Evolutionary conservation across 2,113 vertebrate genomes (phyloP).

Genomic region (Butorides virescens): DNA sequence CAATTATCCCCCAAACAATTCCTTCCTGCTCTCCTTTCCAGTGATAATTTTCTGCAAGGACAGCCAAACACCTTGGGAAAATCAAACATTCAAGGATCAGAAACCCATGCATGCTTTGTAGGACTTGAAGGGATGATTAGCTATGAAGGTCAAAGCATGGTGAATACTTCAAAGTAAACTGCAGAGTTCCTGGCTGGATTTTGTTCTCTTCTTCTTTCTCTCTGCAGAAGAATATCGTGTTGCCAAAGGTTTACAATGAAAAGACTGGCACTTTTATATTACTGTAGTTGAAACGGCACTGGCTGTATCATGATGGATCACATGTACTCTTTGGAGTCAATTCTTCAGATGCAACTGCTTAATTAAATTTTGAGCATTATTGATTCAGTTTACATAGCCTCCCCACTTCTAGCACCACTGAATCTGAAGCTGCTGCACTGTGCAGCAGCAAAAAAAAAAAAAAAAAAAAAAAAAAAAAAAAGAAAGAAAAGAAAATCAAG

Average conservation of each 20-base stretch:
- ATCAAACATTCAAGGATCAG: background rate
- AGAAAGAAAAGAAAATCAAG: background rate
- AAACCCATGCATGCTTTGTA: background rate
- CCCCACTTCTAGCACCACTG: background rate
- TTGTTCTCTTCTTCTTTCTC: background rate
- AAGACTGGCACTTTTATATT: background rate
- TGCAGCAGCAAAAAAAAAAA: background rate
- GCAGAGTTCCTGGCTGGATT: background rate
- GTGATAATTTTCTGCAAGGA: background rate
- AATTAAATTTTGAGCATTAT: constrained; percentile 64
- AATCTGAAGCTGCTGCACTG: background rate
- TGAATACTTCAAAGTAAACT: constrained; percentile 11
- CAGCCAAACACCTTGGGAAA: constrained; percentile 16
- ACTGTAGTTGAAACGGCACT: background rate
- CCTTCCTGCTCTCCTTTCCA: background rate
- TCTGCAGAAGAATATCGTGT: constrained; percentile 1
- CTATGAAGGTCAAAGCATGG: constrained; percentile 25
- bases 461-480: no score
- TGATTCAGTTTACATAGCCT: constrained; percentile 31
- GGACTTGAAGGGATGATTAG: background rate
- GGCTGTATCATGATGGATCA: constrained; percentile 21
- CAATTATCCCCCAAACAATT: background rate
- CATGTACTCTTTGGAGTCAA: background rate
- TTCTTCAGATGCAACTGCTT: constrained; percentile 28
- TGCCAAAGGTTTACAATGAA: constrained; percentile 3